Evolutionary conservation across 2,888 invertebrate genomes (phyloP).

Genomic region (Xestia xanthographa): DNA sequence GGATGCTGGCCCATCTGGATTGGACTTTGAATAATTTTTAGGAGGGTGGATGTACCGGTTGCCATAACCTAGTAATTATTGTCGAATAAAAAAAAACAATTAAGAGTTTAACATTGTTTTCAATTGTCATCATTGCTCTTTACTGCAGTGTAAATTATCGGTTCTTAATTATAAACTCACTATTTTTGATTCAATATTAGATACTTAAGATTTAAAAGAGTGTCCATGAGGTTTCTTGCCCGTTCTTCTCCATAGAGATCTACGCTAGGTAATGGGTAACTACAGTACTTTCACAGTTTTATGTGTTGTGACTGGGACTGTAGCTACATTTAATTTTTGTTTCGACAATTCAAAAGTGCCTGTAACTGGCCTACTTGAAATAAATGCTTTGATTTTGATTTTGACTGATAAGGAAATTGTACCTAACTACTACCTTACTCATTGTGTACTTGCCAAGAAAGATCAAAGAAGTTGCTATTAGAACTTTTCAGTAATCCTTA

Average conservation of each 20-base stretch:
- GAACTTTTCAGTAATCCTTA: background rate
- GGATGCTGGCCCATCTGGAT: conserved; percentile 77
- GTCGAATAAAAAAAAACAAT: too few relatives aligned
- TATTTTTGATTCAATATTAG: background rate
- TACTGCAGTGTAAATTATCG: background rate
- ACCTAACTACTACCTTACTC: too few relatives aligned
- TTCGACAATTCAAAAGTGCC: too few relatives aligned
- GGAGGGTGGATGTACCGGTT: conserved; percentile 68
- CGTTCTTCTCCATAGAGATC: too few relatives aligned
- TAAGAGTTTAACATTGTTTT: background rate
- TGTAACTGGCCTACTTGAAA: too few relatives aligned
- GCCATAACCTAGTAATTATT: background rate
- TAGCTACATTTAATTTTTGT: too few relatives aligned
- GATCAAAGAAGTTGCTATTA: background rate
- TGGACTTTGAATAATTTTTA: conserved; percentile 75
- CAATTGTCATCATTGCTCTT: background rate
- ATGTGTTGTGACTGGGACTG: too few relatives aligned
- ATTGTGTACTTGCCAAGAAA: background rate
- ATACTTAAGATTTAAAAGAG: too few relatives aligned
- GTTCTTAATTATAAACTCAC: background rate
- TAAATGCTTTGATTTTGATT: too few relatives aligned
- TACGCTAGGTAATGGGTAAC: too few relatives aligned
- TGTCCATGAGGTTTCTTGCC: too few relatives aligned
- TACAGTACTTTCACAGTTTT: too few relatives aligned
- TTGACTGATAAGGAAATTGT: background rate